phyloP scores from a whole-genome alignment of 1,140 invertebrate genomes.

The Drosophila burlai region DNA sequence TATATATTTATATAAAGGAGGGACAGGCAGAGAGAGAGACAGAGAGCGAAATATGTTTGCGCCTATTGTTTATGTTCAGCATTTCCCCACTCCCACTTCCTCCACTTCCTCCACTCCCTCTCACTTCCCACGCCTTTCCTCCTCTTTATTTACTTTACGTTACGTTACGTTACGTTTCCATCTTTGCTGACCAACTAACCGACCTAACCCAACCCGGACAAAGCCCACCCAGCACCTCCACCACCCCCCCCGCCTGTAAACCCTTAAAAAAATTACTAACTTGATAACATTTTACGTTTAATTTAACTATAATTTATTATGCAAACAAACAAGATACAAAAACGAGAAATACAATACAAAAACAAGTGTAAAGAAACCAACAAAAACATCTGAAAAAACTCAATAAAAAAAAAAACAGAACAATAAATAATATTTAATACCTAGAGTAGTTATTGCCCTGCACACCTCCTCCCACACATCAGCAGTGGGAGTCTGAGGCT shows the following conservation, averaged over 20 bases:
- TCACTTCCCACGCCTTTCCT: neutral
- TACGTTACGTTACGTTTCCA: constrained; percentile 49
- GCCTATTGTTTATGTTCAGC: constrained; percentile 60
- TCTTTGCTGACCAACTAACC: constrained; percentile 32
- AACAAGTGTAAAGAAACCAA: constrained; percentile 74
- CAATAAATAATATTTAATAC: constrained; percentile 68
- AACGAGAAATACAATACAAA: constrained; percentile 71
- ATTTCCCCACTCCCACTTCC: constrained; percentile 16
- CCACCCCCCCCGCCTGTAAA: constrained; percentile 22
- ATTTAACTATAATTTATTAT: constrained; percentile 82
- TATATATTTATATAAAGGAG: constrained; percentile 36
- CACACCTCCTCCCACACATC: constrained; percentile 4
- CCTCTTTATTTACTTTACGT: constrained; percentile 50
- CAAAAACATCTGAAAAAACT: constrained; percentile 66
- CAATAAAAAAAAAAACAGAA: constrained; percentile 73
- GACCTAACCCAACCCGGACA: constrained; percentile 15
- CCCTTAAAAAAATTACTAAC: constrained; percentile 58
- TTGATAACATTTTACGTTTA: constrained; percentile 77
- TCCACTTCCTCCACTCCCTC: neutral
- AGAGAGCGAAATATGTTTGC: constrained; percentile 36
- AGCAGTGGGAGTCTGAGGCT: constrained; percentile 10
- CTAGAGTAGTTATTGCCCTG: constrained; percentile 47
- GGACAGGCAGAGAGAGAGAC: constrained; percentile 12
- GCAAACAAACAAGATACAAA: constrained; percentile 73
- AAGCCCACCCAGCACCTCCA: constrained; percentile 31